A percentile compares a stretch with the other conserved stretches of the same genome.
These are phyloP conservation scores for Antheraea assamensis DNA, from an alignment of 2,888 invertebrate genomes.

Conservation along the genomic window DNA sequence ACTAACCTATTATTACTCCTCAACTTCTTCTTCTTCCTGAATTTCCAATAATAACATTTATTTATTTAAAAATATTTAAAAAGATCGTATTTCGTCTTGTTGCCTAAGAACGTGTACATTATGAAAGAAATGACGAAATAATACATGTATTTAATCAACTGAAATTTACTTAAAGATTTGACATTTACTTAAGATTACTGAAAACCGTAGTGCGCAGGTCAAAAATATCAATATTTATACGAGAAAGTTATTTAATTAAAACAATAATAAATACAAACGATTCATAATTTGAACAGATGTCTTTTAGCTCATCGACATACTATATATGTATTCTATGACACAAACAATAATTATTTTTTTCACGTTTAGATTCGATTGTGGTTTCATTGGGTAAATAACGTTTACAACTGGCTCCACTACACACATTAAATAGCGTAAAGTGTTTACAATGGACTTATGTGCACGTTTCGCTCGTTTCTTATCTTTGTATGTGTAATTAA, in stretches of 20 bases:
- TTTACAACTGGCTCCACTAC: not conserved
- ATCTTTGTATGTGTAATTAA: conserved; percentile 8
- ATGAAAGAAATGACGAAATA: not conserved
- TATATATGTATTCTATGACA: not conserved
- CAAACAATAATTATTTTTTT: not conserved
- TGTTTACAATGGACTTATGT: conserved; percentile 7
- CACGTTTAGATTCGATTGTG: not conserved
- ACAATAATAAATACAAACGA: no score
- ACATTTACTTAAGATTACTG: no score
- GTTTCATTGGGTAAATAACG: not conserved
- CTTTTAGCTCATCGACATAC: not conserved
- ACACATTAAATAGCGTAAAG: conserved; percentile 1
- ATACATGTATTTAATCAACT: not conserved
- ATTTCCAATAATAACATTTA: not conserved
- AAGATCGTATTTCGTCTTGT: not conserved
- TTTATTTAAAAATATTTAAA: not conserved
- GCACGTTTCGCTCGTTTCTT: conserved; percentile 13
- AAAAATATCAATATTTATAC: not conserved
- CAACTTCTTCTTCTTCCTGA: no score
- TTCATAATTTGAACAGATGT: not conserved
- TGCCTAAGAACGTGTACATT: not conserved
- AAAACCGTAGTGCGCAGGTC: not conserved
- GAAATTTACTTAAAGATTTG: not conserved
- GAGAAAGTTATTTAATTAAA: no score
- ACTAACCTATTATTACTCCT: no score